Evolutionary conservation across 2,888 invertebrate species (phyloP).

Genomic region (Idaea straminata): DNA sequence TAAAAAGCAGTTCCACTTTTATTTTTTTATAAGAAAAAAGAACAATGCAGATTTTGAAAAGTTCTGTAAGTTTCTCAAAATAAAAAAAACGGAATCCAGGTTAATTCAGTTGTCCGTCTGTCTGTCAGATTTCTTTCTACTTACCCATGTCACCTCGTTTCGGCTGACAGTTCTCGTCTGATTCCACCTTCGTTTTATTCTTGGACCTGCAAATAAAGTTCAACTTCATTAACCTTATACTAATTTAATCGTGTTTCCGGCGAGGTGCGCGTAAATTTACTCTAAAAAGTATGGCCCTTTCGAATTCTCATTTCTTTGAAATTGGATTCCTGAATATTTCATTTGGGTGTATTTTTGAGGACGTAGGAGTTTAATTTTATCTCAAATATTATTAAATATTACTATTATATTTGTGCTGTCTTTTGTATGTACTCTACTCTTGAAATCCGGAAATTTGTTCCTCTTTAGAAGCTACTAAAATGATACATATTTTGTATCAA

Average conservation of each 20-base stretch:
- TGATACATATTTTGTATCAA: no score
- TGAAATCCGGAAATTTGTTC: no score
- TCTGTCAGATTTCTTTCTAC: constrained; percentile 16
- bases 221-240: not conserved
- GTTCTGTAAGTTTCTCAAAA: no score
- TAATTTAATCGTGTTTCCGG: not conserved
- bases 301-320: not conserved
- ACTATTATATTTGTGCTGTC: no score
- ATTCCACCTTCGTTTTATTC: constrained; percentile 58
- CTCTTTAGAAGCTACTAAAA: no score
- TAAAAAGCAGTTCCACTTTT: no score
- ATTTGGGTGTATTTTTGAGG: not conserved
- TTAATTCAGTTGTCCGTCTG: no score
- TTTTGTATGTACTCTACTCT: no score
- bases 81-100: no score
- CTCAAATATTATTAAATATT: not conserved
- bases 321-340: not conserved
- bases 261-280: not conserved
- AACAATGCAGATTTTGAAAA: no score
- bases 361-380: not conserved
- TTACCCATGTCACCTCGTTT: constrained; percentile 61
- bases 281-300: not conserved
- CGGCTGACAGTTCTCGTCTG: constrained; percentile 55
- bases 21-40: no score
- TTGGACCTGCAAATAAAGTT: constrained; percentile 56